Base-by-base conservation (phyloP, 2,888 invertebrate species). In the Aleiodes leptofemur region DNA sequence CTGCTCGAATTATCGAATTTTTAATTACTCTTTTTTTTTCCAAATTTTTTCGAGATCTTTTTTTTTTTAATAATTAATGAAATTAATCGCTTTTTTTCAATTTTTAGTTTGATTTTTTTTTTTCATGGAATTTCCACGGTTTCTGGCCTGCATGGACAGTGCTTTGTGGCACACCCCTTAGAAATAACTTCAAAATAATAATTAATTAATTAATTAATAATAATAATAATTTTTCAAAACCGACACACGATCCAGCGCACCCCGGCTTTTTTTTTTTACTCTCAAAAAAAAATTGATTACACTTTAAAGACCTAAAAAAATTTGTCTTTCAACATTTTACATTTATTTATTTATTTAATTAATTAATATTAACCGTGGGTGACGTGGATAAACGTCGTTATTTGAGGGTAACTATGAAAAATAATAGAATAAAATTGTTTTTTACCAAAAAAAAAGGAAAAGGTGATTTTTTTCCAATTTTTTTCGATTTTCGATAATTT, bases 81-180 rank as follows among this genome's bases (percentile, higher is more conserved):
- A 14, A 16, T 55, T 55, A 5, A 55, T 55, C 14, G 3, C 11
- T n/a, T 16, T 55, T 16, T 14, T 8, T 8, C 57, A 61, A 57
- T 48, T 72, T 23, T 50, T 69, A 57, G 34, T 69, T 43, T 34
- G 8, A 31, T 70, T 14, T 34, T 9, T 53, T 38, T 75, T 71
- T 61, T 53, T 73, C 13, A 16, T 73, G 59, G 29, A 53, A 59
- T 64, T 57, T 71, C 71, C 11, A 56, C 48, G 31, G 66, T 61
- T 31, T 56, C 66, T 71, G 48, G 14, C 74, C 23, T 23, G 16
- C 48, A 71, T 76, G 69, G 72, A 75, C 72, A 73, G 69, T 69
- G 69, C 75, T 78, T 77, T 78, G 77, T 78, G 78, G 78, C 78
- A 77, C 78, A 77, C 72, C 77, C 78, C 78, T 56, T 23, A n/a